Conservation (phyloP, 2,113 vertebrate species). For the cat (Felis catus) region F.catus_Fca126_mat1.0 CM031418.1:74712501-74713000, state of each 20-base stretch:
- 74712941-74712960: background rate
- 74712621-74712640: conserved; percentile 34
- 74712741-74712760: background rate
- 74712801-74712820: background rate
- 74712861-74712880: background rate
- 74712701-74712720: background rate
- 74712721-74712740: background rate
- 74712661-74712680: conserved; percentile 36
- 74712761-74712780: background rate
- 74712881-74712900: background rate
- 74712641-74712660: conserved; percentile 37
- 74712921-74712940: background rate
- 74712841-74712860: background rate
- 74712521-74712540: background rate
- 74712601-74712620: conserved; percentile 56
- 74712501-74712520: conserved; percentile 32
- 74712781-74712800: background rate
- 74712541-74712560: conserved; percentile 11
- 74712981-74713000: background rate
- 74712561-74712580: conserved; percentile 52
- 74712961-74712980: background rate
- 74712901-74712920: background rate
- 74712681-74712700: conserved; percentile 32
- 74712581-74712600: conserved; percentile 47
- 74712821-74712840: background rate